Evolutionary conservation across 2,888 invertebrate genomes (phyloP).

Genomic region (Diploptera punctata): DNA sequence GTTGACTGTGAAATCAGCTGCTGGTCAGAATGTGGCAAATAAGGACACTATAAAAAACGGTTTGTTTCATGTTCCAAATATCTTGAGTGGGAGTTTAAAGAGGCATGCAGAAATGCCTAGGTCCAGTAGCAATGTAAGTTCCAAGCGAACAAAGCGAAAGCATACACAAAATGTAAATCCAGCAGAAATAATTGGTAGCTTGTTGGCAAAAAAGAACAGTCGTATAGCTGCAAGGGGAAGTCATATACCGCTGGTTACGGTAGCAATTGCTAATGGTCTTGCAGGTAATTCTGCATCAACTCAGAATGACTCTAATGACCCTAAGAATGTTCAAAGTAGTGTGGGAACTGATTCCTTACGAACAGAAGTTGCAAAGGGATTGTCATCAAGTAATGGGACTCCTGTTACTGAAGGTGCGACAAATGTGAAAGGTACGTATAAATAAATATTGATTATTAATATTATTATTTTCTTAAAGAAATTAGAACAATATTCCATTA

Average conservation of each 20-base stretch:
- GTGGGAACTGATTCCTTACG: not conserved
- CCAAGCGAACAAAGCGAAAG: conserved; percentile 6
- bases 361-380: conserved; percentile 15
- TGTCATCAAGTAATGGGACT: not conserved
- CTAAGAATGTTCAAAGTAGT: conserved; percentile 4
- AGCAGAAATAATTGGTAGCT: conserved; percentile 14
- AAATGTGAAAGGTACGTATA: conserved; percentile 7
- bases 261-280: conserved; percentile 22
- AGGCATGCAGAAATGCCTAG: conserved; percentile 1
- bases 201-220: conserved; percentile 21
- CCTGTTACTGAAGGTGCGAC: conserved; percentile 5
- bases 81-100: conserved; percentile 15
- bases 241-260: conserved; percentile 16
- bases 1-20: not conserved
- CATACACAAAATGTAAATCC: conserved; percentile 6
- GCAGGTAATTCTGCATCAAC: not conserved
- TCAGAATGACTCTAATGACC: conserved; percentile 3
- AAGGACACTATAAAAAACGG: not conserved
- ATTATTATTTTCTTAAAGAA: no score
- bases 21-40: not conserved
- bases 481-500: no score
- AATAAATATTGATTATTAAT: no score
- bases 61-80: conserved; percentile 20
- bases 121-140: not conserved
- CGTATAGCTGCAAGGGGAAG: not conserved